Evolutionary conservation across 2,797 vertebrate genomes (phyloP).

Genomic region (Champsocephalus gunnari): DNA sequence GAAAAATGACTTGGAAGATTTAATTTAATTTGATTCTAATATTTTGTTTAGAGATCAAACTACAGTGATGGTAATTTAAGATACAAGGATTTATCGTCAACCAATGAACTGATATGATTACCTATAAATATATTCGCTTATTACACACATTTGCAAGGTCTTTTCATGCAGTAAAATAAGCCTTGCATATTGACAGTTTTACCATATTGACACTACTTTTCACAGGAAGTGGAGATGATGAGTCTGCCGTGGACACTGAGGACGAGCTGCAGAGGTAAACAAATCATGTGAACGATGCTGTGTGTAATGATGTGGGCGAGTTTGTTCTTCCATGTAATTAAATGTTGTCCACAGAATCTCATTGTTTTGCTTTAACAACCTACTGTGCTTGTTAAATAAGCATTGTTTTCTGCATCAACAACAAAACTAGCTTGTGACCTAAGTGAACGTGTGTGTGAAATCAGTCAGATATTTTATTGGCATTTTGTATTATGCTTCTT

Average conservation of each 20-base stretch:
- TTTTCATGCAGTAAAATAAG: not conserved
- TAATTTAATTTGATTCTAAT: not conserved
- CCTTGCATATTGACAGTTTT: not conserved
- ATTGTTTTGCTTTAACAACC: too few species aligned
- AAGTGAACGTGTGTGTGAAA: too few species aligned
- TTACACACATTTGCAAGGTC: not conserved
- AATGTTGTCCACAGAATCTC: not conserved
- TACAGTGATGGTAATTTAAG: not conserved
- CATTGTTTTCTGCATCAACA: too few species aligned
- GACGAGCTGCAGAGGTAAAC: slow-evolving; percentile 91
- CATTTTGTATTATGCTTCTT: too few species aligned
- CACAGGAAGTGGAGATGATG: slow-evolving; percentile 76
- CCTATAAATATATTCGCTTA: not conserved
- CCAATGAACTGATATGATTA: not conserved
- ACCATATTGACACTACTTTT: slow-evolving; percentile 9
- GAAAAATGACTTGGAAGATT: not conserved
- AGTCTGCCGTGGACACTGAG: slow-evolving; percentile 89
- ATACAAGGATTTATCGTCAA: not conserved
- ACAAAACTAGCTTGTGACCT: too few species aligned
- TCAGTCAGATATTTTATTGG: too few species aligned
- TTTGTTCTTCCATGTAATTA: not conserved
- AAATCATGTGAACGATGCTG: not conserved
- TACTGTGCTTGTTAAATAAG: too few species aligned
- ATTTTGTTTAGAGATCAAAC: not conserved
- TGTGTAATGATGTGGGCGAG: not conserved